phyloP scores from a whole-genome alignment of 2,113 vertebrate species.

The Neolamprologus variostigma region DNA sequence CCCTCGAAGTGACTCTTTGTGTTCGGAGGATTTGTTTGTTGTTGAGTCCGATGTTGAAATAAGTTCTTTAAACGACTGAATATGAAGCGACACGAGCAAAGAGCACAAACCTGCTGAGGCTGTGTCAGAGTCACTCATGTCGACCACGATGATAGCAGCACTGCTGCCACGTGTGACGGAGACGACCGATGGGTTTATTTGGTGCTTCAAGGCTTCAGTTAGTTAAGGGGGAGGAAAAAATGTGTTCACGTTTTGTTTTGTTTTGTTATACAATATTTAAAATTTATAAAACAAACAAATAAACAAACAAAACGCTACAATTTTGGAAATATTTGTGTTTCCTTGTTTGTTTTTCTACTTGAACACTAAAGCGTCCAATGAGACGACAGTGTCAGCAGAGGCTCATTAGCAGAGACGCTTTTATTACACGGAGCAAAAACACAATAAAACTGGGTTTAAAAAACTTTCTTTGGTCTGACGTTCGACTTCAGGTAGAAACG shows the following conservation, averaged over 20 bases:
- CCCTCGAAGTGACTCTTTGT: not conserved
- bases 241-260: not conserved
- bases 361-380: not conserved
- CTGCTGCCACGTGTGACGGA: not conserved
- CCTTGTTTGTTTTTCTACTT: not conserved
- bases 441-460: not conserved
- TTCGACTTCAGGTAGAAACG: not conserved
- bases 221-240: not conserved
- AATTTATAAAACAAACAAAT: not conserved
- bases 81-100: not conserved
- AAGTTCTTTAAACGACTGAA: not conserved
- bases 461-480: not conserved
- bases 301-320: not conserved
- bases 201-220: not conserved
- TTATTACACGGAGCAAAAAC: not conserved
- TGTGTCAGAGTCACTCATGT: fast-evolving
- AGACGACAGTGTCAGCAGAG: not conserved
- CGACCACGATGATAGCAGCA: not conserved
- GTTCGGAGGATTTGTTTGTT: not conserved
- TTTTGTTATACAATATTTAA: not conserved
- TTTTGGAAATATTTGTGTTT: fast-evolving
- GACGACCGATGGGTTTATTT: fast-evolving
- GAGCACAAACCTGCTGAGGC: not conserved
- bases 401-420: not conserved
- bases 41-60: not conserved